phyloP scores from a whole-genome alignment of 2,888 invertebrate genomes.

The Phyllotreta striolata region DNA sequence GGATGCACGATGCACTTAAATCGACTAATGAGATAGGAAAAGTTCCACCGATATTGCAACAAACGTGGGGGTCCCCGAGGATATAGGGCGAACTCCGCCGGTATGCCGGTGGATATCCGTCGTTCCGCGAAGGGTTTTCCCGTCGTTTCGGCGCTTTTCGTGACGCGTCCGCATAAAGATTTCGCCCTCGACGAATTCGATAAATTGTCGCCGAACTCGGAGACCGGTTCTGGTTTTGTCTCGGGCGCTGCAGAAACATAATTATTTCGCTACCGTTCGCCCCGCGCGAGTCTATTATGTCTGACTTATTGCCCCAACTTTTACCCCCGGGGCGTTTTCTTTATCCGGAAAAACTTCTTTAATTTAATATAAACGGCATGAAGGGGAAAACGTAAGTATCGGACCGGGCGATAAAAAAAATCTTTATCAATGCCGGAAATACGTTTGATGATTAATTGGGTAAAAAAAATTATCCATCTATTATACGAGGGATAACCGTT shows the following conservation, averaged over 20 bases:
- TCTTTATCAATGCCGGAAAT: no score
- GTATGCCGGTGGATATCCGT: no score
- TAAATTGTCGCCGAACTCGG: slow-evolving; percentile 7
- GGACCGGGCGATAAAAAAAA: no score
- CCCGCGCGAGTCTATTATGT: slow-evolving; percentile 31
- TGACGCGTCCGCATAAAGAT: slow-evolving; percentile 9
- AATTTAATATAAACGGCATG: slow-evolving; percentile 30
- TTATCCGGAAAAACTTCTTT: slow-evolving; percentile 32
- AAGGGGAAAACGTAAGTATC: slow-evolving; percentile 6
- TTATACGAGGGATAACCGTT: no score
- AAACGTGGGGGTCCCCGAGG: no score
- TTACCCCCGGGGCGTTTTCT: slow-evolving; percentile 29
- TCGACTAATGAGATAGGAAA: no score
- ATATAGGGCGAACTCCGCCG: no score
- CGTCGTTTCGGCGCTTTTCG: no score
- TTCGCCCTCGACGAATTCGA: slow-evolving; percentile 3
- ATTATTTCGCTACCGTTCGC: slow-evolving; percentile 34
- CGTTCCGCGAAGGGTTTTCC: not conserved
- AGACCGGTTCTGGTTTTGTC: slow-evolving; percentile 25
- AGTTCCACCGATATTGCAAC: no score
- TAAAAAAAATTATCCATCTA: no score
- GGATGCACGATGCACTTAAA: no score
- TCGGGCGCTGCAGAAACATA: slow-evolving; percentile 27
- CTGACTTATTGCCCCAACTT: slow-evolving; percentile 30
- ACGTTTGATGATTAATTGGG: no score